Evolutionary conservation across 30 jellyfish, hydroid and myxozoan genomes (phyloP).

Genomic region (Mastigias papua): DNA sequence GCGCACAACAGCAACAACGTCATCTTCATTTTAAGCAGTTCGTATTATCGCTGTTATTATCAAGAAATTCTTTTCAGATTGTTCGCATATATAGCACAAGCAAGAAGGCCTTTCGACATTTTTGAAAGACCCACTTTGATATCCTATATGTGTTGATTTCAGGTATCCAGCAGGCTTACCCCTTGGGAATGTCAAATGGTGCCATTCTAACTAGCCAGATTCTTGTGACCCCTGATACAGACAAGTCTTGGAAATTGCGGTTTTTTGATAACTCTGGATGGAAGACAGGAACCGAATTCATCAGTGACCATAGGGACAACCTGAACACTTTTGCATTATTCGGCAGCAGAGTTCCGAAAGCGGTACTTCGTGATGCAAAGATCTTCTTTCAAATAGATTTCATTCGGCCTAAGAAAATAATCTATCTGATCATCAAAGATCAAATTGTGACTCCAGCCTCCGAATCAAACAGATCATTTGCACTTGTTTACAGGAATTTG

Average conservation of each 20-base stretch:
- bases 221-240: conserved; percentile 8
- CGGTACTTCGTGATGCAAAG: conserved; percentile 11
- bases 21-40: no score
- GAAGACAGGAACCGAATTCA: neutral
- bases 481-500: conserved; percentile 20
- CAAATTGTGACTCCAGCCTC: neutral
- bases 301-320: neutral
- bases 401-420: conserved; percentile 34
- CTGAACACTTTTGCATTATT: neutral
- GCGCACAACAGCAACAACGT: no score
- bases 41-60: no score
- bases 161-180: conserved; percentile 41
- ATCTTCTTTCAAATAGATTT: conserved; percentile 36
- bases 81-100: no score
- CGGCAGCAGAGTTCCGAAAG: conserved; percentile 11
- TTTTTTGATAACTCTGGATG: neutral
- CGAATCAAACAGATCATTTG: neutral
- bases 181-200: conserved; percentile 65
- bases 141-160: neutral
- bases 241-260: neutral
- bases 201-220: conserved; percentile 20
- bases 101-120: no score
- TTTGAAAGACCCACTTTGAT: no score
- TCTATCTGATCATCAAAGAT: conserved; percentile 12
- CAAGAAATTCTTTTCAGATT: no score